Evolutionary conservation across 2,797 vertebrate species (phyloP), one percentile per base, ranked within the genome.

Genomic region (Poeciliopsis paucimaculata): DNA sequence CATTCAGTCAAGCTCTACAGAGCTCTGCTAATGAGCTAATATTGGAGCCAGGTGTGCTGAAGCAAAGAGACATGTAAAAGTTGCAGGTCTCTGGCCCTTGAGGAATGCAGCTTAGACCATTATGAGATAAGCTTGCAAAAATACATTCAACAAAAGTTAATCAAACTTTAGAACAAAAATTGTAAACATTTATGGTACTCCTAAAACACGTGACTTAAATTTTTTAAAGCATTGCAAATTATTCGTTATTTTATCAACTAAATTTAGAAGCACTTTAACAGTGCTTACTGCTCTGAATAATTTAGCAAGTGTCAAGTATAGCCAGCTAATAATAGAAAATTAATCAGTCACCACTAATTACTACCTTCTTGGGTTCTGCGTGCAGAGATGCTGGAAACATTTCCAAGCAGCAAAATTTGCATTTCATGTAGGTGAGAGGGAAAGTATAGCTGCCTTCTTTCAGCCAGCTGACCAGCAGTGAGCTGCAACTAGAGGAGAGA

Each of bases 301-400:
- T 68, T 41, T 41, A 41, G 11, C 20, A 13, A 68, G 57, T 62
- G 16, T 62, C 64, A 68, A 68, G 36, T 41, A 68, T 68, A 68
- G 11, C 18, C 41, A 41, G 64, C 39, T 68, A 68, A 68, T 68
- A 68, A 41, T 68, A 68, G 64, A 68, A 68, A 23, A 68, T 68
- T 39, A 68, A 68, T 68, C 36, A 41, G 20, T 68, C 64, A 62
- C 36, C 2, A 23, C 36, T 41, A 68, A 41, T 68, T 41, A 68
- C 64, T 12, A 68, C 23, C 64, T 68, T 68, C 64, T 68, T 10
- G 62, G 34, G 6, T 39, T 39, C 62, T 36, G 7, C 62, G 36
- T 68, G 36, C 64, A 68, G 39, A 68, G 36, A 41, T 26, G 64
- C 36, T 68, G 20, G 20, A 13, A 41, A 26, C 12, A 68, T 23